These are phyloP conservation scores for Palaemon carinicauda DNA, from an alignment of 1,140 invertebrate species.

Conservation along the genomic window DNA sequence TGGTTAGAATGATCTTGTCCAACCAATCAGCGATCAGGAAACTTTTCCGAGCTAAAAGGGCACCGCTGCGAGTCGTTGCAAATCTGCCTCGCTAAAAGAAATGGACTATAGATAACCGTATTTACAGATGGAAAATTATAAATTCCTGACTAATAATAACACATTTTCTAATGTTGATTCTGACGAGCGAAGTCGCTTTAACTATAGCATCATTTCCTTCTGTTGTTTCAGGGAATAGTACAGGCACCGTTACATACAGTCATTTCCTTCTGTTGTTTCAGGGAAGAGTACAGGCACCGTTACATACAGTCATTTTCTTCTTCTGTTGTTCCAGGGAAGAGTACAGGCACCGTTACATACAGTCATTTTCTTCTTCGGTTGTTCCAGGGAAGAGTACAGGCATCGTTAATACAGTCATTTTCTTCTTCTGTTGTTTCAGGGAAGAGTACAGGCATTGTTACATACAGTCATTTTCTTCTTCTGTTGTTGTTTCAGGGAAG, in stretches of 20 bases:
- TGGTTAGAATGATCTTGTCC: too few relatives aligned
- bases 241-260: constrained; percentile 81
- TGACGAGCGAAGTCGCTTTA: background rate
- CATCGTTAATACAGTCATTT: constrained; percentile 73
- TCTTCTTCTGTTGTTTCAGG: constrained; percentile 21
- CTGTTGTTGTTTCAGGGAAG: constrained; percentile 48
- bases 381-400: constrained; percentile 68
- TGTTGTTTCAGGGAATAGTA: constrained; percentile 52
- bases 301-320: constrained; percentile 67
- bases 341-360: constrained; percentile 82
- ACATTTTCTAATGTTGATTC: background rate
- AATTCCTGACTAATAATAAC: too few relatives aligned
- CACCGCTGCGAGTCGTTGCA: too few relatives aligned
- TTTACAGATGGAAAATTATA: too few relatives aligned
- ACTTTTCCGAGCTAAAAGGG: too few relatives aligned
- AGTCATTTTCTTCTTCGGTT: background rate
- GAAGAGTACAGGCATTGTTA: constrained; percentile 78
- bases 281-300: constrained; percentile 76
- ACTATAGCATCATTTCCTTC: background rate
- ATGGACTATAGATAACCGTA: too few relatives aligned
- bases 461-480: constrained; percentile 62
- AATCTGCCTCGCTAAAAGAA: too few relatives aligned
- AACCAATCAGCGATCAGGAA: too few relatives aligned
- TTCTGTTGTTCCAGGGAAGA: constrained; percentile 45
- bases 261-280: background rate